Evolutionary conservation across 2,797 vertebrate genomes (phyloP).

Genomic region (Coregonus suidteri): DNA sequence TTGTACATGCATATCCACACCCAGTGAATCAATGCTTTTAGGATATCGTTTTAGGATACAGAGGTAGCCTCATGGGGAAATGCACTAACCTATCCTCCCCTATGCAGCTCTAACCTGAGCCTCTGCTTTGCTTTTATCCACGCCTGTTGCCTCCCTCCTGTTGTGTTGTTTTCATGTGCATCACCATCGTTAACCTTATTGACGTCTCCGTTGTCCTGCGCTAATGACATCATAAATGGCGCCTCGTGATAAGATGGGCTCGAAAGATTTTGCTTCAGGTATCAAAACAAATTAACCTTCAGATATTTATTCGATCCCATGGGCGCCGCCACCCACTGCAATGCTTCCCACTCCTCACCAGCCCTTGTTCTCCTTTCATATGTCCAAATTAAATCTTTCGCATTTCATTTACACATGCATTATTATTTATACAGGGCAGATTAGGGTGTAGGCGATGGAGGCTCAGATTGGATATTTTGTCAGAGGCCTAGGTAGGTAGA

Average conservation of each 20-base stretch:
- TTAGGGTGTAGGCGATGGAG: conserved; percentile 50
- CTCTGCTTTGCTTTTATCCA: background rate
- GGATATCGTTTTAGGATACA: background rate
- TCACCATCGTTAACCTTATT: conserved; percentile 50
- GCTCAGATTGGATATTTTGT: conserved; percentile 57
- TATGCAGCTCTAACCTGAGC: background rate
- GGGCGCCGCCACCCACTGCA: conserved; percentile 20
- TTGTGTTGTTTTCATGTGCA: conserved; percentile 28
- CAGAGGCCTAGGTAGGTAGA: conserved; percentile 42
- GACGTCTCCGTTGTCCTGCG: conserved; percentile 26
- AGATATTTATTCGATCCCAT: conserved; percentile 61
- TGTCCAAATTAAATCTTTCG: conserved; percentile 64
- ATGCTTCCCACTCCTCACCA: conserved; percentile 17
- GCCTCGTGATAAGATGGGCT: conserved; percentile 55
- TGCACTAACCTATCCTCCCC: background rate
- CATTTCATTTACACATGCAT: conserved; percentile 65
- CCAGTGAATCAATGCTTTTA: background rate
- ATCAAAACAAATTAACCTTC: conserved; percentile 73
- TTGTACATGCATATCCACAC: background rate
- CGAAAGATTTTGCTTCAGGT: conserved; percentile 58
- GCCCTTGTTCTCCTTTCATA: conserved; percentile 35
- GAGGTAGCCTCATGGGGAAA: background rate
- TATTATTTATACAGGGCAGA: conserved; percentile 65
- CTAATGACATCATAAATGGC: conserved; percentile 49
- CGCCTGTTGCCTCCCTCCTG: conserved; percentile 1